phyloP scores from a whole-genome alignment of 2,797 vertebrate genomes.

The Rhadinocentrus ornatus region DNA sequence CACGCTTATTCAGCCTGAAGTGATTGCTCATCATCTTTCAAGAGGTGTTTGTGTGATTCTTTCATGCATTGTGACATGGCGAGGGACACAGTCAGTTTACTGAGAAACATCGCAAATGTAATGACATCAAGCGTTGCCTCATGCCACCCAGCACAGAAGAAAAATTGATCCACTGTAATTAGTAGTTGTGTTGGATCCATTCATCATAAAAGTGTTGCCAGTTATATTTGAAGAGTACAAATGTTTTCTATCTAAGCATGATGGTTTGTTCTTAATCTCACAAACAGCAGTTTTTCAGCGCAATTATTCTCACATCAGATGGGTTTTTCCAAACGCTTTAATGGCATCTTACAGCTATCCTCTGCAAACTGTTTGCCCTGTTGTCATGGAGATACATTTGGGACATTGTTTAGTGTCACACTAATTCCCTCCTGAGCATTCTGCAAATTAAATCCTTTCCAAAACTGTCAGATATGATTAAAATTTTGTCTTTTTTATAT shows the following conservation, averaged over 20 bases:
- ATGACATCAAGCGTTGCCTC: slow-evolving; percentile 24
- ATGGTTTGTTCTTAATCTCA: not conserved
- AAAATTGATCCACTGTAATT: not conserved
- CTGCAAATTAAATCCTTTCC: not conserved
- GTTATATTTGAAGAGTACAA: not conserved
- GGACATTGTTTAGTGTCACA: not conserved
- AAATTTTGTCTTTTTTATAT: not conserved
- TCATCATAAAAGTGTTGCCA: not conserved
- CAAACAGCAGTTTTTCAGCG: not conserved
- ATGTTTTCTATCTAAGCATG: not conserved
- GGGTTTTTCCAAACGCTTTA: not conserved
- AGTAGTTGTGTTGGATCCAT: not conserved
- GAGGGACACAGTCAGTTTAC: slow-evolving; percentile 47
- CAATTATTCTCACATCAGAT: not conserved
- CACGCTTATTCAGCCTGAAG: slow-evolving; percentile 43
- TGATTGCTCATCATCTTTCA: slow-evolving; percentile 58
- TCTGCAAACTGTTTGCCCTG: not conserved
- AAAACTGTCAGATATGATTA: not conserved
- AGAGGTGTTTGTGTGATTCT: slow-evolving; percentile 40
- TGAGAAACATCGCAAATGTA: slow-evolving; percentile 46
- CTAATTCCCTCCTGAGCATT: not conserved
- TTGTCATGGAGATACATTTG: not conserved
- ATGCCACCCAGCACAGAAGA: not conserved
- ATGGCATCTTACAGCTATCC: not conserved
- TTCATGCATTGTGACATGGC: slow-evolving; percentile 44